phyloP scores from a whole-genome alignment of 1,140 invertebrate genomes.

The Pseudoatta argentina region DNA sequence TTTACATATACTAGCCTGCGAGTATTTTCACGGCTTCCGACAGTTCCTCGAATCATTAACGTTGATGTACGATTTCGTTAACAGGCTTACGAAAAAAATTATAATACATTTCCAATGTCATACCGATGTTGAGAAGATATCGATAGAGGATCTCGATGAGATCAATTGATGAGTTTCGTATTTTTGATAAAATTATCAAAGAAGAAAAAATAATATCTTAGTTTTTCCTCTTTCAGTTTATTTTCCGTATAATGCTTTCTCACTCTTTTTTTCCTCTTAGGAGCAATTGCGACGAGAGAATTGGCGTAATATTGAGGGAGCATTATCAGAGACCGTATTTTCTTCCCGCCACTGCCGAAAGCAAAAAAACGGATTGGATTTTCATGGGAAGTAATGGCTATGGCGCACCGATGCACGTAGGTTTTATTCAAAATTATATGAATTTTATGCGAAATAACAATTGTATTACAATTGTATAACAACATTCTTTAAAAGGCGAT shows the following conservation, averaged over 20 bases:
- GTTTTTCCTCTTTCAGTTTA: background rate
- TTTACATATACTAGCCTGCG: background rate
- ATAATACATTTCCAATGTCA: background rate
- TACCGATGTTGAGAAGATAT: background rate
- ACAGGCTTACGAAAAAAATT: slow-evolving; percentile 38
- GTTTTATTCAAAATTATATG: slow-evolving; percentile 76
- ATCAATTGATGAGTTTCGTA: background rate
- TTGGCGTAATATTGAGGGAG: slow-evolving; percentile 90
- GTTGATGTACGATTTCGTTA: slow-evolving; percentile 57
- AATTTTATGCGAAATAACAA: background rate
- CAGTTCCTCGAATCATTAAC: slow-evolving; percentile 22
- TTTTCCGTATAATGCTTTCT: background rate
- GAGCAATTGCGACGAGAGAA: slow-evolving; percentile 96
- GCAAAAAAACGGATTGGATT: slow-evolving; percentile 96
- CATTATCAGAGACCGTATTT: slow-evolving; percentile 96
- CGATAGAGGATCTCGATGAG: background rate
- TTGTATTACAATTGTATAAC: background rate
- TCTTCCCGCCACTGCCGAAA: slow-evolving; percentile 93
- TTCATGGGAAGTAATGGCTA: slow-evolving; percentile 98
- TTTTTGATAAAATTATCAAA: background rate
- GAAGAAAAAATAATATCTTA: background rate
- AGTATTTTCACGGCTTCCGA: slow-evolving; percentile 48
- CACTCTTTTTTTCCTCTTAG: slow-evolving; percentile 79
- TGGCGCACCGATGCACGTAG: slow-evolving; percentile 97
- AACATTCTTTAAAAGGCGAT: background rate